Evolutionary conservation across 2,113 vertebrate species (phyloP).

Genomic region (Phylloscopus trochilus): DNA sequence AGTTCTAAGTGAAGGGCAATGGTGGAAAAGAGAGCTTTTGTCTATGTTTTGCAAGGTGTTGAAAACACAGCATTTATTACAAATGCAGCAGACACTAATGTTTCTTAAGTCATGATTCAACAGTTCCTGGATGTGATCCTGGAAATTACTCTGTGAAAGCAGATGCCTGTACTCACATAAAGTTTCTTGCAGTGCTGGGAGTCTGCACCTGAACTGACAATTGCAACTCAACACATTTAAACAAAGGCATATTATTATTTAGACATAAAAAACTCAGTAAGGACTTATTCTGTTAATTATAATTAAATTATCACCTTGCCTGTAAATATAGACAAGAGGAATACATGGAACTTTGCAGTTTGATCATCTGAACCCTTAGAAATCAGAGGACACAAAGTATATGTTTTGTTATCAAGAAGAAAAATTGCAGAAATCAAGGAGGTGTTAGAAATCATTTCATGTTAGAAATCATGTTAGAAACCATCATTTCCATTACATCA

Average conservation of each 20-base stretch:
- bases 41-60: neutral
- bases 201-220: neutral
- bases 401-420: neutral
- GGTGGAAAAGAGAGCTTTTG: neutral
- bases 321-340: neutral
- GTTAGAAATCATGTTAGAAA: neutral
- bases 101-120: neutral
- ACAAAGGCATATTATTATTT: neutral
- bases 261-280: neutral
- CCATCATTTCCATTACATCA: neutral
- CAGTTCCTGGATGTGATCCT: neutral
- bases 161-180: neutral
- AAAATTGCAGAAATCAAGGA: neutral
- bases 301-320: neutral
- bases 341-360: neutral
- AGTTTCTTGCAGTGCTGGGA: neutral
- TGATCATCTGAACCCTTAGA: neutral
- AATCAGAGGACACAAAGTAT: neutral
- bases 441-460: neutral
- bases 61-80: neutral
- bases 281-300: neutral
- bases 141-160: neutral
- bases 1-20: neutral
- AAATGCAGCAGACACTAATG: neutral
- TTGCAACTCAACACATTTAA: neutral